Percentiles rank a stretch among this genome's conserved stretches.
These are phyloP conservation scores for Porites cylindrica DNA, from an alignment of 92 coral and sea anemone species.

Conservation along the genomic window DNA sequence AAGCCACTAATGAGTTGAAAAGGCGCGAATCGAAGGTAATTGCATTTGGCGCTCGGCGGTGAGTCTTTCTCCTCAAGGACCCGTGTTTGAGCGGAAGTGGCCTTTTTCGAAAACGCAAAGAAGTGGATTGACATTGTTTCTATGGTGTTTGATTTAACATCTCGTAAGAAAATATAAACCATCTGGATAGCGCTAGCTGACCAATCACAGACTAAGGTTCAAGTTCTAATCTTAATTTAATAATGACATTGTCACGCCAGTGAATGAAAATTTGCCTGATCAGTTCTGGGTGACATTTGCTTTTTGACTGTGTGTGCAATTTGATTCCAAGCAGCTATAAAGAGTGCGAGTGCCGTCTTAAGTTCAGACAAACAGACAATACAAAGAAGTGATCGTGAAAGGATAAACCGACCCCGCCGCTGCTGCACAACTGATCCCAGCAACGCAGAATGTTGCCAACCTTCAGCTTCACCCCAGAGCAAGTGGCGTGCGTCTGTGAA, in stretches of 20 bases:
- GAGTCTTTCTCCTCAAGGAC: constrained; percentile 77
- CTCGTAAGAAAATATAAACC: constrained; percentile 96
- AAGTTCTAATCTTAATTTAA: constrained; percentile 97
- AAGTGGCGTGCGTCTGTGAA: constrained; percentile 99
- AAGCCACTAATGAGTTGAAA: constrained; percentile 67
- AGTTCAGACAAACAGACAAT: constrained; percentile 98
- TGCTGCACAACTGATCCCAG: constrained; percentile 30
- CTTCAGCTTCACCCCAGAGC: constrained; percentile 99
- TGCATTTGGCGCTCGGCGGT: constrained; percentile 71
- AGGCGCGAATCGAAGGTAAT: constrained; percentile 63
- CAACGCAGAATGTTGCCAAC: constrained; percentile 92
- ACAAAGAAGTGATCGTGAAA: constrained; percentile 81
- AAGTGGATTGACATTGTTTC: constrained; percentile 94
- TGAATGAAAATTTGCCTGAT: constrained; percentile 92
- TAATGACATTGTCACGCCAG: constrained; percentile 99
- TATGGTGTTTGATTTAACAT: constrained; percentile 91
- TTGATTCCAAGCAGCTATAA: constrained; percentile 98
- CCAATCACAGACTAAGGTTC: constrained; percentile 86
- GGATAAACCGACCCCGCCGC: constrained; percentile 83
- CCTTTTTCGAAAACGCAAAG: constrained; percentile 79
- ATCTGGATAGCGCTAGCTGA: constrained; percentile 80
- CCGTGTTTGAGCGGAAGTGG: constrained; percentile 88
- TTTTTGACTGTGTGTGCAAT: constrained; percentile 92
- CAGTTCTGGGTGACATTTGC: constrained; percentile 91
- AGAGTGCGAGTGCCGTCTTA: constrained; percentile 98